Evolutionary conservation across 2,888 invertebrate species (phyloP), one percentile per base, ranked within the genome.

Genomic region (Sclerodermus sp.): DNA sequence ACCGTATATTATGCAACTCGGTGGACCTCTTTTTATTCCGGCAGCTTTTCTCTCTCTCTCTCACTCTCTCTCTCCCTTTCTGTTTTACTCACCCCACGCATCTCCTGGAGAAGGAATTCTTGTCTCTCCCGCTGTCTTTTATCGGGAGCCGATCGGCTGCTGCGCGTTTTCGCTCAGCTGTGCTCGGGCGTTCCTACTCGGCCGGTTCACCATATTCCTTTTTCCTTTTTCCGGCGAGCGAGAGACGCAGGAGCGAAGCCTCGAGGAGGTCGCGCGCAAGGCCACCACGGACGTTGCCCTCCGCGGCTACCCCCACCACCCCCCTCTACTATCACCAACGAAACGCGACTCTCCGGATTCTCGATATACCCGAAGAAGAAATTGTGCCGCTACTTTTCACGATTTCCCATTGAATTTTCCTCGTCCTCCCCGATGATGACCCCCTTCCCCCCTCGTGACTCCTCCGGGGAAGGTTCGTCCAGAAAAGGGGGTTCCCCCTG

Each of bases 191-290:
- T 31, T 16, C 32, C n/a, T n/a, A n/a, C n/a, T n/a, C 23, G 23
- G 23, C 3, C 8, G 23, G 23, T 49, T 51, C 42, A 29, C 36
- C 42, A 47, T 44, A 31, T 41, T 45, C 54, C 51, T 55, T 56
- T 48, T 51, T 51, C 52, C 49, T 53, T 47, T 55, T 51, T 15
- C 3, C 12, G 17, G 16, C 37, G 13, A 16, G 3, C 45, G n/a
- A 29, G 4, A 23, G 23, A 23, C 23, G 23, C 23, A 23, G 23
- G 23, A 23, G 13, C 34, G 18, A 5, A 16, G 54, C 51, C 57
- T 55, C 55, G 68, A 71, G 70, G 74, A 75, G 76, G 75, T 74
- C 73, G 74, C 68, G 70, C 68, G 74, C 76, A 76, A 76, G 76
- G 76, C 75, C 74, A 75, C 68, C 55, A 59, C 68, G 75, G 74